Conservation (phyloP, 2,888 invertebrate species). For the Drosophila cognata region DNA sequence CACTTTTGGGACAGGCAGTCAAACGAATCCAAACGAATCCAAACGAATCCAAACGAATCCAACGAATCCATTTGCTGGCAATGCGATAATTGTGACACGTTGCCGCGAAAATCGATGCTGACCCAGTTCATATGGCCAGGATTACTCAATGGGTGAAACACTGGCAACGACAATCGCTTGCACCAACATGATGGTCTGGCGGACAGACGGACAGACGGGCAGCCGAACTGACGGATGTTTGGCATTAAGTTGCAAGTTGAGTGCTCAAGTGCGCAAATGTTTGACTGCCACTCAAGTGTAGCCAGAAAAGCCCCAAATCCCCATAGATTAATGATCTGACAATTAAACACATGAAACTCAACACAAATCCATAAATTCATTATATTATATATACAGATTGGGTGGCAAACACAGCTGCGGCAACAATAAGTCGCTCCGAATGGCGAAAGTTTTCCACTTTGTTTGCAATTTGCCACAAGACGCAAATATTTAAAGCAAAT, state of each 20-base stretch:
- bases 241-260: constrained; percentile 76
- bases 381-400: not conserved
- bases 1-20: constrained; percentile 30
- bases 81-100: constrained; percentile 75
- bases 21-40: constrained; percentile 1
- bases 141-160: constrained; percentile 10
- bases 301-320: constrained; percentile 19
- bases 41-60: constrained; percentile 17
- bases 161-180: constrained; percentile 32
- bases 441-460: constrained; percentile 45
- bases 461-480: constrained; percentile 14
- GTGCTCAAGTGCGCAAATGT: constrained; percentile 63
- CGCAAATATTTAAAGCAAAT: constrained; percentile 27
- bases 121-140: constrained; percentile 64
- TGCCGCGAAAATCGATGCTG: constrained; percentile 77
- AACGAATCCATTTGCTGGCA: constrained; percentile 18
- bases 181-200: constrained; percentile 27
- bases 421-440: not conserved
- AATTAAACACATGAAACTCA: constrained; percentile 62
- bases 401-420: constrained; percentile 10
- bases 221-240: constrained; percentile 52
- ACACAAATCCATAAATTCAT: constrained; percentile 52
- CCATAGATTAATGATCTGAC: constrained; percentile 64
- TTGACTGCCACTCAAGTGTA: constrained; percentile 72
- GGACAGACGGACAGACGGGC: not conserved